Conservation (phyloP, 2,888 invertebrate species). For the Ochlodes sylvanus region DNA sequence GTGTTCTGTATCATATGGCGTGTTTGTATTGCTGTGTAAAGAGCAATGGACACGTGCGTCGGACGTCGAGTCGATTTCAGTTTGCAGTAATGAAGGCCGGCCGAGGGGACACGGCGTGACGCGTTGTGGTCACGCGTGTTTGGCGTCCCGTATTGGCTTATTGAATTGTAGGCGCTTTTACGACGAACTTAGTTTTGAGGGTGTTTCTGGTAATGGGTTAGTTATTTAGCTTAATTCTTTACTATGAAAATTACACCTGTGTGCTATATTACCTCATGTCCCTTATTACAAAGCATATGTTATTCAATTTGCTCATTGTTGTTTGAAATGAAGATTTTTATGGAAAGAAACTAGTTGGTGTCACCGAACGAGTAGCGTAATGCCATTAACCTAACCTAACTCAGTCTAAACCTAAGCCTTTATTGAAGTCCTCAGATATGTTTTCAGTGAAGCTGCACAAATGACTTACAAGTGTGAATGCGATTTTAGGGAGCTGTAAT, state of each 20-base stretch:
- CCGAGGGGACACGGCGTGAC: constrained; percentile 35
- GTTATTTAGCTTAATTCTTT: not conserved
- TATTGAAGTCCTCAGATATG: too few species aligned
- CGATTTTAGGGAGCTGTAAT: not conserved
- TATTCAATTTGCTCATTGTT: too few species aligned
- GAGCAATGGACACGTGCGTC: constrained; percentile 37
- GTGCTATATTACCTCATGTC: too few species aligned
- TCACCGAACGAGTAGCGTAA: too few species aligned
- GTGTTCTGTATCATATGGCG: constrained; percentile 34
- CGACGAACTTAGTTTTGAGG: not conserved
- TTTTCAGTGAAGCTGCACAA: too few species aligned
- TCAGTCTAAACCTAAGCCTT: too few species aligned
- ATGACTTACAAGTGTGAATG: too few species aligned
- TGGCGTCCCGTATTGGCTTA: constrained; percentile 51
- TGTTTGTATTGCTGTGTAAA: constrained; percentile 36
- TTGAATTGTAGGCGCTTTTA: constrained; percentile 50
- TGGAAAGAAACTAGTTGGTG: too few species aligned
- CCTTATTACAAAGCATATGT: too few species aligned
- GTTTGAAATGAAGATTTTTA: too few species aligned
- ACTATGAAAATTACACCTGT: not conserved
- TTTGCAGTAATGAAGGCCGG: constrained; percentile 32
- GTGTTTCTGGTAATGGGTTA: constrained; percentile 1
- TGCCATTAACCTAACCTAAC: too few species aligned
- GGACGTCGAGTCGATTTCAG: constrained; percentile 26
- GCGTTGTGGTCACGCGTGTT: constrained; percentile 64